These are phyloP conservation scores for Cephalopachus bancanus DNA, from an alignment of 2,797 vertebrate genomes.

Conservation along the genomic window DNA sequence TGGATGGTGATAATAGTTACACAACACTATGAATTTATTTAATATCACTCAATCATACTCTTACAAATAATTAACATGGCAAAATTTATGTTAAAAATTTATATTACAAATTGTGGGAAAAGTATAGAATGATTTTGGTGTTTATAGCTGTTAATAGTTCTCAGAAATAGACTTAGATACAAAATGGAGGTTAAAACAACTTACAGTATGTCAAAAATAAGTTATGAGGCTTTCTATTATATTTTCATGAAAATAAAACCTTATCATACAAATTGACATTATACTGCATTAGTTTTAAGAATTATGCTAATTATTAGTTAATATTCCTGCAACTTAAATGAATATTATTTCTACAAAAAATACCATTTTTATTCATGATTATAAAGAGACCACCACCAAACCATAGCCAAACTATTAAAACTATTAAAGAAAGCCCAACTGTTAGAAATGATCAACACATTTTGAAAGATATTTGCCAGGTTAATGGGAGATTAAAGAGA, in stretches of 20 bases:
- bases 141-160: not conserved
- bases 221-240: not conserved
- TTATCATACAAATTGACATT: constrained; percentile 24
- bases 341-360: not conserved
- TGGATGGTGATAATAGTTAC: not conserved
- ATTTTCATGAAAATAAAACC: constrained; percentile 47
- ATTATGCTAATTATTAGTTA: constrained; percentile 8
- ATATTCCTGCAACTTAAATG: not conserved
- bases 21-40: not conserved
- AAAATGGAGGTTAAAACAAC: constrained; percentile 34
- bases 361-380: constrained; percentile 40
- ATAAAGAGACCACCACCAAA: not conserved
- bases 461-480: constrained; percentile 56
- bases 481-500: constrained; percentile 66
- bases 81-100: not conserved
- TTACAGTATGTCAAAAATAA: constrained; percentile 25
- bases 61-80: not conserved
- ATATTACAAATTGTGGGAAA: not conserved
- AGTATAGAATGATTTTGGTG: not conserved
- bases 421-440: not conserved
- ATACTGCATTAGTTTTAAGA: not conserved
- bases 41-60: not conserved
- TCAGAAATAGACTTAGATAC: not conserved
- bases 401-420: not conserved
- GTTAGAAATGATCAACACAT: constrained; percentile 61